phyloP scores from a whole-genome alignment of 1,140 invertebrate species.

The Drosophila setifemur region DNA sequence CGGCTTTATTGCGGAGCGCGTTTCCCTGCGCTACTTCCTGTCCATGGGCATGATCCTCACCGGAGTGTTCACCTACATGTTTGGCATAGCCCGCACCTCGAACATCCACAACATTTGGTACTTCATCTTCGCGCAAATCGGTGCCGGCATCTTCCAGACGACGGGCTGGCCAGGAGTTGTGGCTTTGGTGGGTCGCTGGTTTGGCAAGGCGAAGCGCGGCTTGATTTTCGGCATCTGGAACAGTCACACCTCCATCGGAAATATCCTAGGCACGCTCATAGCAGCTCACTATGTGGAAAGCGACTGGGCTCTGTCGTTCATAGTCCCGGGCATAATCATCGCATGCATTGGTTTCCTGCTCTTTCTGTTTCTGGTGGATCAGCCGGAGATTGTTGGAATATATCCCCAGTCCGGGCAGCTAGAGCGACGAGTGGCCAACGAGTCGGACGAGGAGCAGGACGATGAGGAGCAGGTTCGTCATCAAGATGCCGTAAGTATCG shows the following conservation, averaged over 20 bases:
- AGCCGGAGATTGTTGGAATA: slow-evolving; percentile 89
- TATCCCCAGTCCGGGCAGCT: slow-evolving; percentile 69
- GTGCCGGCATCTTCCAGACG: slow-evolving; percentile 93
- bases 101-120: slow-evolving; percentile 93
- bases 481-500: slow-evolving; percentile 63
- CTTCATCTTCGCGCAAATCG: slow-evolving; percentile 91
- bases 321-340: slow-evolving; percentile 95
- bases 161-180: slow-evolving; percentile 95
- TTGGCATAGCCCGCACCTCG: slow-evolving; percentile 93
- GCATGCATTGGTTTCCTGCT: slow-evolving; percentile 89
- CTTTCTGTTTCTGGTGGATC: slow-evolving; percentile 93
- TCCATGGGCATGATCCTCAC: slow-evolving; percentile 94
- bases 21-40: slow-evolving; percentile 95
- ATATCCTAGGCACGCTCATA: slow-evolving; percentile 94
- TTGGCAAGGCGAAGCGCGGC: slow-evolving; percentile 94
- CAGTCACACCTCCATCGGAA: slow-evolving; percentile 97
- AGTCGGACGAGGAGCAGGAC: slow-evolving; percentile 66
- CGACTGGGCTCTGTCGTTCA: slow-evolving; percentile 96
- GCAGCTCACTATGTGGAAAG: slow-evolving; percentile 92
- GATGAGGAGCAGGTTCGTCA: slow-evolving; percentile 46
- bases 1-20: slow-evolving; percentile 95
- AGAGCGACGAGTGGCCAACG: slow-evolving; percentile 55
- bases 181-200: slow-evolving; percentile 97
- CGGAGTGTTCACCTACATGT: slow-evolving; percentile 93
- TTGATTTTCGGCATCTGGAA: slow-evolving; percentile 98